Evolutionary conservation across 2,113 vertebrate species (phyloP).

Genomic region (Microtus montanus): DNA sequence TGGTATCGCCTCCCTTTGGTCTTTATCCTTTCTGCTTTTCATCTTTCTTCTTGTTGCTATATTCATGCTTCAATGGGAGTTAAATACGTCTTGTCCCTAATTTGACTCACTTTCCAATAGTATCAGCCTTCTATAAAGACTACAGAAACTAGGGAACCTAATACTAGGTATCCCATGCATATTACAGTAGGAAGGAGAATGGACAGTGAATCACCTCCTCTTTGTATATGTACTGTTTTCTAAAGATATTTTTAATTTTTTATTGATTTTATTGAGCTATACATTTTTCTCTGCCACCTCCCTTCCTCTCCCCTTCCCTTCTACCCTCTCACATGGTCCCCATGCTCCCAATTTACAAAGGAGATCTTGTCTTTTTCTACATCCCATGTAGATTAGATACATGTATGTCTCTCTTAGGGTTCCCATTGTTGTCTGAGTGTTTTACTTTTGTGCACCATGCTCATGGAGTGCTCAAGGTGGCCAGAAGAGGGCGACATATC

Average conservation of each 20-base stretch:
- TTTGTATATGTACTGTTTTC: not conserved
- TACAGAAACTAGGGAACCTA: not conserved
- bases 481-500: not conserved
- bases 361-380: too few relatives aligned
- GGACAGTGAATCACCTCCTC: not conserved
- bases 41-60: slow-evolving; percentile 49
- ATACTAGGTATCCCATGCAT: not conserved
- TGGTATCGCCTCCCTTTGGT: slow-evolving; percentile 21
- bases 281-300: too few relatives aligned
- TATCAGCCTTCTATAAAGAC: slow-evolving; percentile 14
- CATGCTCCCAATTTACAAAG: too few relatives aligned
- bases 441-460: not conserved
- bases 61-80: slow-evolving; percentile 58
- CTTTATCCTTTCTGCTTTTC: slow-evolving; percentile 57
- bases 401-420: too few relatives aligned
- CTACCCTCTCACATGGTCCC: too few relatives aligned
- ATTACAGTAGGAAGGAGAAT: not conserved
- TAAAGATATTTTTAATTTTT: not conserved
- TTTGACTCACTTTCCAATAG: slow-evolving; percentile 59
- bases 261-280: too few relatives aligned
- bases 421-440: not conserved
- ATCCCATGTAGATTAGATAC: too few relatives aligned
- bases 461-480: not conserved
- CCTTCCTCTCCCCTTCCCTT: too few relatives aligned
- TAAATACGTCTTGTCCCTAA: slow-evolving; percentile 38